These are phyloP conservation scores for Amphilophus citrinellus DNA, from an alignment of 2,113 vertebrate genomes.

Conservation along the genomic window DNA sequence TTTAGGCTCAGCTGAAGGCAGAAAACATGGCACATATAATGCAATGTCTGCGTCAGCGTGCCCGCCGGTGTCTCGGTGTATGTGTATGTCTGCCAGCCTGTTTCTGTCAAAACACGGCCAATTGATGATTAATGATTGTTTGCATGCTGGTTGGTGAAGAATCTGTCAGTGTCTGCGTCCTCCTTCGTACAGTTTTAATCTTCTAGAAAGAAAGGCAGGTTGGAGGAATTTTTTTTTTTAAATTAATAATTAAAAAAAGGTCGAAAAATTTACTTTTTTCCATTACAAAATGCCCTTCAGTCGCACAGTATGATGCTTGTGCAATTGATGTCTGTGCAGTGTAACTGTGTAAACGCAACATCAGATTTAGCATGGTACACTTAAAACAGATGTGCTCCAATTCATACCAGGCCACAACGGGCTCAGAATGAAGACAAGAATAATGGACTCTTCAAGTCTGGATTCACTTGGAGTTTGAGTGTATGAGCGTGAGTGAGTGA, in stretches of 20 bases:
- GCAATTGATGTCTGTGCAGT: constrained; percentile 33
- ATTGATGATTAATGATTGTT: constrained; percentile 67
- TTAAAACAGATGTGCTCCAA: constrained; percentile 79
- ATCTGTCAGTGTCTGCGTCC: constrained; percentile 26
- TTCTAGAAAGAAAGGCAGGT: constrained; percentile 23
- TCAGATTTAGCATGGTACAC: constrained; percentile 72
- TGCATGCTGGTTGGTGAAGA: constrained; percentile 42
- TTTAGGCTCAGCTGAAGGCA: constrained; percentile 33
- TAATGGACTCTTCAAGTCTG: constrained; percentile 41
- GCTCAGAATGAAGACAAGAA: constrained; percentile 51
- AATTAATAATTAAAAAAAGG: neutral
- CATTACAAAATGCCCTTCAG: neutral
- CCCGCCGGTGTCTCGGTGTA: constrained; percentile 11
- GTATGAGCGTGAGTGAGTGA: constrained; percentile 19
- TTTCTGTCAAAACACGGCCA: constrained; percentile 63
- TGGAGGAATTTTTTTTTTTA: neutral
- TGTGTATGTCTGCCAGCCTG: constrained; percentile 35
- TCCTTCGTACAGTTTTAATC: constrained; percentile 10
- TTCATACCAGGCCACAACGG: constrained; percentile 70
- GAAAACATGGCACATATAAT: constrained; percentile 32
- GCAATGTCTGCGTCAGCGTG: constrained; percentile 37
- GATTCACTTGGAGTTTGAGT: constrained; percentile 25
- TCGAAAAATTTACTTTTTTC: neutral
- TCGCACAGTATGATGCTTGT: constrained; percentile 29
- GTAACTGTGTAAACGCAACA: constrained; percentile 64